A percentile compares a stretch with the other conserved stretches of the same genome.
These are phyloP conservation scores for Gopherus flavomarginatus DNA, from an alignment of 2,113 vertebrate species.

Conservation along the genomic window DNA sequence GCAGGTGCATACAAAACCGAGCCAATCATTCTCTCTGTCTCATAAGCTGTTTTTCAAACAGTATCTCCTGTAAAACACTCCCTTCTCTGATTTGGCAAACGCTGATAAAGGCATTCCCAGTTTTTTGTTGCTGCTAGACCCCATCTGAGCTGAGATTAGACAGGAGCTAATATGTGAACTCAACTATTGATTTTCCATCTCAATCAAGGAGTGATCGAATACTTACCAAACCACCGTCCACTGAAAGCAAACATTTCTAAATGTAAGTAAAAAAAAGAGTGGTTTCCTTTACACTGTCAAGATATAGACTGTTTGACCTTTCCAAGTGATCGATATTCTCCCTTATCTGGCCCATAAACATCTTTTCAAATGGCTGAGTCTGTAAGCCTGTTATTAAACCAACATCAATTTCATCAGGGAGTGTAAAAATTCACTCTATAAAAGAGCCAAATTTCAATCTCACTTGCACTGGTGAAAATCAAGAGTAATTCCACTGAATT, in stretches of 20 bases:
- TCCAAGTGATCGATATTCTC: not conserved
- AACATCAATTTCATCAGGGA: too few relatives aligned
- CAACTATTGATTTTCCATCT: not conserved
- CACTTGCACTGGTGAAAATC: too few relatives aligned
- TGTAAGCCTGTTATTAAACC: too few relatives aligned
- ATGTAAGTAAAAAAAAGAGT: not conserved
- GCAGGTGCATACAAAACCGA: not conserved
- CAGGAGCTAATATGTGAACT: not conserved
- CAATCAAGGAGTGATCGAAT: not conserved
- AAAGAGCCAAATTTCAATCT: too few relatives aligned
- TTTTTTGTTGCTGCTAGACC: constrained; percentile 10
- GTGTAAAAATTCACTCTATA: too few relatives aligned
- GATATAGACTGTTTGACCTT: not conserved
- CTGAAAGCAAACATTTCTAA: not conserved
- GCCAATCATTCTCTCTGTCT: not conserved
- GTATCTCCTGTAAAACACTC: not conserved
- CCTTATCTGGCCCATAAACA: too few relatives aligned
- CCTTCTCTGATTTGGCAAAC: not conserved
- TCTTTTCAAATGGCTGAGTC: too few relatives aligned
- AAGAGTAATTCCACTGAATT: too few relatives aligned
- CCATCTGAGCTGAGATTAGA: not conserved
- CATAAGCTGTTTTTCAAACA: not conserved
- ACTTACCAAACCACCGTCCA: not conserved
- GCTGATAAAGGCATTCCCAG: not conserved
- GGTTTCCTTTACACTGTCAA: not conserved